A percentile compares a stretch with the other conserved stretches of the same genome.
Conservation (phyloP, 2,888 invertebrate genomes). For the Nysson spinosus region DNA sequence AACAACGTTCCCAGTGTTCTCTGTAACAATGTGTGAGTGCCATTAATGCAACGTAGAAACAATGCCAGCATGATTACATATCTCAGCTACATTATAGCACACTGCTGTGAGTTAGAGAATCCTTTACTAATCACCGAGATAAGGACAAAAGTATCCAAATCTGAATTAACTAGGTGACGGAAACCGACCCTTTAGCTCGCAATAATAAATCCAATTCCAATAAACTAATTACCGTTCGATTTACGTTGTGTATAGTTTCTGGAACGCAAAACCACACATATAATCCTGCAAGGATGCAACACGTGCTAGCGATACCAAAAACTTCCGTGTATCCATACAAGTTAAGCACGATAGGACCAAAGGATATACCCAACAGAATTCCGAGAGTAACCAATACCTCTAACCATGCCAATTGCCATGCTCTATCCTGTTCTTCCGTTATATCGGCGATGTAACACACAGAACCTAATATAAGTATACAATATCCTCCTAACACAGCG, state of each 20-base stretch:
- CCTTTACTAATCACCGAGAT: too few relatives aligned
- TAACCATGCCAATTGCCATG: slow-evolving; percentile 76
- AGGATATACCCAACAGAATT: slow-evolving; percentile 81
- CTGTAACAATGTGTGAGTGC: too few relatives aligned
- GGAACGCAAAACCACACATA: slow-evolving; percentile 78
- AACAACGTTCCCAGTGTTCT: slow-evolving; percentile 77
- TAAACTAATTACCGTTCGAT: too few relatives aligned
- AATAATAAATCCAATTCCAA: too few relatives aligned
- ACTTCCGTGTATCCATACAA: slow-evolving; percentile 79
- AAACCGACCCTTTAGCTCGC: too few relatives aligned
- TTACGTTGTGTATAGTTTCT: slow-evolving; percentile 78
- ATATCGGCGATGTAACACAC: slow-evolving; percentile 85
- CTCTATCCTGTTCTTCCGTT: slow-evolving; percentile 80
- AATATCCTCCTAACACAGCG: slow-evolving; percentile 64
- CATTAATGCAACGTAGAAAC: too few relatives aligned
- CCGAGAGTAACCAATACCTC: slow-evolving; percentile 82
- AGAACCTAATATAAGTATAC: slow-evolving; percentile 60
- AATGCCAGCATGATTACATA: slow-evolving; percentile 53
- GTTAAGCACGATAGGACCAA: slow-evolving; percentile 81
- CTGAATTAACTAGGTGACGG: too few relatives aligned
- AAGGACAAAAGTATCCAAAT: too few relatives aligned
- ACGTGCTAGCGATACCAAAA: slow-evolving; percentile 77
- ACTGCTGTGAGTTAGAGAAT: too few relatives aligned
- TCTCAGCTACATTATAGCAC: too few relatives aligned
- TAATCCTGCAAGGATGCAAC: slow-evolving; percentile 78